phyloP scores from a whole-genome alignment of 2,113 vertebrate genomes.

The Zeus faber region DNA sequence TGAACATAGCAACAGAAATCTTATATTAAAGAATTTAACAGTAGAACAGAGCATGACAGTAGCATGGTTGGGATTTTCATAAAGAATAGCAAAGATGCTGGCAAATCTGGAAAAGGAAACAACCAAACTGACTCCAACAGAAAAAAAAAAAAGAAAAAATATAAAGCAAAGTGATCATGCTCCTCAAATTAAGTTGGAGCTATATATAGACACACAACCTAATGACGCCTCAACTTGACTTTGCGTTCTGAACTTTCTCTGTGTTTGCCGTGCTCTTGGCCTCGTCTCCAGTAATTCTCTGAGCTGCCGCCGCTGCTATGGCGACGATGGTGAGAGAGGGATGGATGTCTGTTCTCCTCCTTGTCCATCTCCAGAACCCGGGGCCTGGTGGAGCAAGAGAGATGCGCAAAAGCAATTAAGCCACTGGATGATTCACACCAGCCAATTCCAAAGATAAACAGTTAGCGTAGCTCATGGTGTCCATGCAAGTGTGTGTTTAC shows the following conservation, averaged over 20 bases:
- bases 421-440: no score
- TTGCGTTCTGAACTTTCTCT: constrained; percentile 82
- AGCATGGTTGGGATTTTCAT: constrained; percentile 25
- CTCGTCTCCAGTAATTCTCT: constrained; percentile 86
- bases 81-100: constrained; percentile 24
- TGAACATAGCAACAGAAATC: constrained; percentile 42
- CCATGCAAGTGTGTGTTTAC: no score
- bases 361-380: constrained; percentile 98
- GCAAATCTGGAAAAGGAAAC: constrained; percentile 39
- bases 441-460: no score
- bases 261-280: constrained; percentile 67
- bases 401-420: background rate
- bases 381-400: constrained; percentile 72
- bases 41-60: constrained; percentile 25
- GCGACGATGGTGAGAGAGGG: constrained; percentile 80
- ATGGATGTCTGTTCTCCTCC: constrained; percentile 91
- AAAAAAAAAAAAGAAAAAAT: constrained; percentile 33
- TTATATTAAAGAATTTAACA: constrained; percentile 32
- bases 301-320: constrained; percentile 81
- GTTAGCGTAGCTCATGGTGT: no score
- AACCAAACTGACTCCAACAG: constrained; percentile 35
- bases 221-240: constrained; percentile 97
- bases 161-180: constrained; percentile 19
- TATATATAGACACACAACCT: constrained; percentile 39
- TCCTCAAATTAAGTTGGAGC: constrained; percentile 28